Base-by-base conservation (phyloP, 2,113 vertebrate genomes). In the Datnioides undecimradiatus region DNA sequence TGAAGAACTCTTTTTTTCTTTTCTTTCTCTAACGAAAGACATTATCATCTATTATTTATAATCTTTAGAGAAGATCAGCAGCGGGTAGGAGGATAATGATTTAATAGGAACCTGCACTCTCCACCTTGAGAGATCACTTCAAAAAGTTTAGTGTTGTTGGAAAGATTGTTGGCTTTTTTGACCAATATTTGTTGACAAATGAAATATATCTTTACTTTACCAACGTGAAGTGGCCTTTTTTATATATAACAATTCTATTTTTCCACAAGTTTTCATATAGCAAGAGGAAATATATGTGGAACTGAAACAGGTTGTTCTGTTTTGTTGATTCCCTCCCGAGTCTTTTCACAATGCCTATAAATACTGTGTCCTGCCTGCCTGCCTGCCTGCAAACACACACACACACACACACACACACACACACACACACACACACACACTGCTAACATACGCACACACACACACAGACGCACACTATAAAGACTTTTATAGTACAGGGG, bases 271-370 rank as follows among this genome's bases (percentile, higher is more conserved):
- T 68, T 68, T 62, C 21, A 21, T 14, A 14, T 2, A 31, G 36
- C 55, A 40, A 62, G 52, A 23, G 9, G 6, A 40, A 52, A 73
- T 43, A 11, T 12, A 11, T n/a, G 52, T 59, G 19, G 3, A 14
- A 34, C 21, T 49, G 34, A 31, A 72, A 45, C 36, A 34, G 34
- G 33, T 49, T 66, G 23, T 33, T 45, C n/a, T 29, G n/a, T 38
- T 14, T 12, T 79, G n/a, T 33, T 7, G 1, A 33, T 48, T 62
- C 25, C 52, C 33, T 41, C 67, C 46, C 14, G 21, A 55, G 45
- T 31, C 41, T 34, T 34, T 70, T 63, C n/a, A 69, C 55, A n/a
- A 3, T 4, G 27, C 8, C 45, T 34, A 63, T 73, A 68, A 68
- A 81, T 57, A 21, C n/a, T 16, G 31, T 21, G 14, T 41, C 34